Conservation (phyloP, 2,113 vertebrate genomes). For the Lepidothrix coronata region DNA sequence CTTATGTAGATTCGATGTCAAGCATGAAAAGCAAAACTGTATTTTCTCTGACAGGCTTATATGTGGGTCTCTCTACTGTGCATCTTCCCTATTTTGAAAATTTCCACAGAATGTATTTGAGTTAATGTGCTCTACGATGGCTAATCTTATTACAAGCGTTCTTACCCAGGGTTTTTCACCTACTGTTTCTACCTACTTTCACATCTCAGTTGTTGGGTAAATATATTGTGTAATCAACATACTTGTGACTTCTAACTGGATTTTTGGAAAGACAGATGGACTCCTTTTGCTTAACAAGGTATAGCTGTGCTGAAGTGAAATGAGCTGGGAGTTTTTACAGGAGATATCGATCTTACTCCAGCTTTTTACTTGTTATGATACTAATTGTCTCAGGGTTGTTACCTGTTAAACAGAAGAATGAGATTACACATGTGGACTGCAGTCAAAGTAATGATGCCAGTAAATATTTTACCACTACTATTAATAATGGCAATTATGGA, state of each 20-base stretch:
- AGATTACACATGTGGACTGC: background rate
- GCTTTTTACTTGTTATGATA: conserved; percentile 3
- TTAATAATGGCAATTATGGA: background rate
- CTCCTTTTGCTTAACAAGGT: background rate
- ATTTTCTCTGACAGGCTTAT: background rate
- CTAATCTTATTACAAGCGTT: background rate
- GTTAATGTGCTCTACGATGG: background rate
- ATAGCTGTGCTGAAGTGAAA: background rate
- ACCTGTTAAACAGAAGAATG: conserved; percentile 16
- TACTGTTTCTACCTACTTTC: background rate
- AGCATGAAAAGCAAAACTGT: background rate
- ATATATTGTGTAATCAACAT: background rate
- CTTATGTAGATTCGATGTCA: background rate
- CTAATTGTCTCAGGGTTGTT: background rate
- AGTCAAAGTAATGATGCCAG: conserved; percentile 13
- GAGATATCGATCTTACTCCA: background rate
- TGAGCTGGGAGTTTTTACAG: background rate
- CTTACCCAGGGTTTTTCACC: background rate
- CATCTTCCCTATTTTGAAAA: background rate
- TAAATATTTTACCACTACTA: conserved; percentile 29
- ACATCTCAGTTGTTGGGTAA: background rate
- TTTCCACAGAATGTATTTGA: background rate
- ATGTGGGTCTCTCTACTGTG: background rate
- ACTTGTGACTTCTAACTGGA: background rate
- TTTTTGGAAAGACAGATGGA: background rate